Conservation (phyloP, 1,140 invertebrate genomes). For the Gonioctena quinquepunctata region DNA sequence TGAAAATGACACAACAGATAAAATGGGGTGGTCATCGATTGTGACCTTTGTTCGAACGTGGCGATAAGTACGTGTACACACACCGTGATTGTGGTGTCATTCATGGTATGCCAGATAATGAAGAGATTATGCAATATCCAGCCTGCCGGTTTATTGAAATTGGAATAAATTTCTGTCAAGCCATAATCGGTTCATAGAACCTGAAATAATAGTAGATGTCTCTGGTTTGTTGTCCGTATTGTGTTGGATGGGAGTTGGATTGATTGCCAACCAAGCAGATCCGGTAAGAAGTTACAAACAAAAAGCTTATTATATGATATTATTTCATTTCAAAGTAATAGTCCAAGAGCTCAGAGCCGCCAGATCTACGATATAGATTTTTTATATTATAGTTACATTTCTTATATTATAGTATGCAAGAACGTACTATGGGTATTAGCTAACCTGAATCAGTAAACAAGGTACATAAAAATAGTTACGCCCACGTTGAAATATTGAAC, state of each 20-base stretch:
- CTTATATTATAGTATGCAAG: not conserved
- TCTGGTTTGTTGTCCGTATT: not conserved
- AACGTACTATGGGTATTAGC: no score
- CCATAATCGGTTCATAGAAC: not conserved
- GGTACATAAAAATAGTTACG: no score
- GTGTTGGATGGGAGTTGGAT: not conserved
- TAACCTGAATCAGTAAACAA: no score
- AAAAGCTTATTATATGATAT: not conserved
- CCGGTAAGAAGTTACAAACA: not conserved
- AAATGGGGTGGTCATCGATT: no score
- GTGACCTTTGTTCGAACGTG: no score
- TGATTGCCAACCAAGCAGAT: not conserved
- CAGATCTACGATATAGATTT: no score
- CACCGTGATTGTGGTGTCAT: not conserved
- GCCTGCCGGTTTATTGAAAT: not conserved
- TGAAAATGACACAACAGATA: no score
- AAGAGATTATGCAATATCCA: not conserved
- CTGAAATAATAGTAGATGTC: not conserved
- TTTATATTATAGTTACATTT: not conserved
- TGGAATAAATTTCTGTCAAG: not conserved
- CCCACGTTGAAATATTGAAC: no score
- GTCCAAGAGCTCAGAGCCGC: no score
- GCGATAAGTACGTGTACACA: not conserved
- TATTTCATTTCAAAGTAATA: not conserved
- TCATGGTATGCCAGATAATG: not conserved